Percentiles rank a stretch among this genome's conserved stretches.
Conservation (phyloP, 2,888 invertebrate species). For the Synanthedon myopaeformis region DNA sequence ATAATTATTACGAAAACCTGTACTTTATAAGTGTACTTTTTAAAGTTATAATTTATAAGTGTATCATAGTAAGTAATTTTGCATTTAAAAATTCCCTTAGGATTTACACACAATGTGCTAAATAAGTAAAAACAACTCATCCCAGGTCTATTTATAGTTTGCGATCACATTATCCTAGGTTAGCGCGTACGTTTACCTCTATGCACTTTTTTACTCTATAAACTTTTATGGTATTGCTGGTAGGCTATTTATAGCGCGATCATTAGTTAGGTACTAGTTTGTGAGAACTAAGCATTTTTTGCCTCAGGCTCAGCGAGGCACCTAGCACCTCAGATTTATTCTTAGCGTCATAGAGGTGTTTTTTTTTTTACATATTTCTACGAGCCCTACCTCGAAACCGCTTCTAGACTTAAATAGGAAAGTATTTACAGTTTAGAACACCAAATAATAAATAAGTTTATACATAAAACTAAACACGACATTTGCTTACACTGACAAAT, state of each 20-base stretch:
- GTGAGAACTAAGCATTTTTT: conserved; percentile 9
- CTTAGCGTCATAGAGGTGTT: conserved; percentile 1
- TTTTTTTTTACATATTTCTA: too few species aligned
- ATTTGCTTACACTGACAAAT: too few species aligned
- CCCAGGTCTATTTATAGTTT: conserved; percentile 24
- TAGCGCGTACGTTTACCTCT: conserved; percentile 24
- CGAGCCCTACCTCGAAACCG: too few species aligned
- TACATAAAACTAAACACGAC: too few species aligned
- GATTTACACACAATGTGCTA: not conserved
- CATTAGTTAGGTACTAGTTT: conserved; percentile 28
- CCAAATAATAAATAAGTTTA: too few species aligned
- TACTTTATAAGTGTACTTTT: too few species aligned
- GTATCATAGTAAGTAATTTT: too few species aligned
- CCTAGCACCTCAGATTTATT: conserved; percentile 8
- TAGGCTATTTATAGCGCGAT: conserved; percentile 26
- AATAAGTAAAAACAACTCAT: conserved; percentile 11
- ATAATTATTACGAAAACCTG: too few species aligned
- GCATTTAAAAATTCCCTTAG: too few species aligned
- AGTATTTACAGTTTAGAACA: too few species aligned
- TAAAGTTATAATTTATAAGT: too few species aligned
- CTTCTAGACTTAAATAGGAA: too few species aligned
- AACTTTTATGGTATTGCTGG: conserved; percentile 20
- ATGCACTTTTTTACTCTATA: conserved; percentile 24
- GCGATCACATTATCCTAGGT: conserved; percentile 14
- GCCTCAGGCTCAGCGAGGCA: conserved; percentile 8